A percentile compares a stretch with the other conserved stretches of the same genome.
Evolutionary conservation across 2,797 vertebrate genomes (phyloP).

Genomic region (Dallia pectoralis): DNA sequence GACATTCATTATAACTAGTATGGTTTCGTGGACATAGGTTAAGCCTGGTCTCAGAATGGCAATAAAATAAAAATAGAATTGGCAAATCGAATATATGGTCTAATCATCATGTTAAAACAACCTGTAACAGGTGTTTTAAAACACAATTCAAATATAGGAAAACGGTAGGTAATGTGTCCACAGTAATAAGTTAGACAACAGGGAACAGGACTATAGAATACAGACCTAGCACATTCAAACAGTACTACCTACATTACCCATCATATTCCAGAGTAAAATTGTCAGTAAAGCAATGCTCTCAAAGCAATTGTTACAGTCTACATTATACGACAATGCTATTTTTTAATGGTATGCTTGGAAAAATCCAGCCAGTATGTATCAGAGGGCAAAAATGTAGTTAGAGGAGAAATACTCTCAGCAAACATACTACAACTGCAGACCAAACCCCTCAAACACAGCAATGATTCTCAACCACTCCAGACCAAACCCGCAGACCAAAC

Average conservation of each 20-base stretch:
- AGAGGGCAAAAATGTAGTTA: constrained; percentile 29
- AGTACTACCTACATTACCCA: background rate
- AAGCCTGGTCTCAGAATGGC: too few species aligned
- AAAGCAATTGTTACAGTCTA: background rate
- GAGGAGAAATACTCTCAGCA: constrained; percentile 13
- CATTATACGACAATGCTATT: too few species aligned
- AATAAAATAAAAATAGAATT: too few species aligned
- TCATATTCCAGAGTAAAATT: background rate
- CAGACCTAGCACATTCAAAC: background rate
- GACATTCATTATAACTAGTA: too few species aligned
- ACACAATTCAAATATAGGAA: background rate
- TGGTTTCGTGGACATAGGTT: too few species aligned
- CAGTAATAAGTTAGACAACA: background rate
- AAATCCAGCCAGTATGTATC: constrained; percentile 25
- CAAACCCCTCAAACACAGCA: constrained; percentile 10
- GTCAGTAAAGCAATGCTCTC: background rate
- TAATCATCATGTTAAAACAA: too few species aligned
- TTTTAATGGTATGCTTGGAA: background rate
- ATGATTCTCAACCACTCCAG: constrained; percentile 29
- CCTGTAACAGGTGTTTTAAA: background rate
- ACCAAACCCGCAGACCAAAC: too few species aligned
- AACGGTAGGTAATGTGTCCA: background rate
- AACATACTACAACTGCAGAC: background rate
- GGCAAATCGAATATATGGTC: too few species aligned
- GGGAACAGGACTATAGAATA: background rate